These are phyloP conservation scores for Leptodactylus fuscus DNA, from an alignment of 2,113 vertebrate species.

Conservation along the genomic window DNA sequence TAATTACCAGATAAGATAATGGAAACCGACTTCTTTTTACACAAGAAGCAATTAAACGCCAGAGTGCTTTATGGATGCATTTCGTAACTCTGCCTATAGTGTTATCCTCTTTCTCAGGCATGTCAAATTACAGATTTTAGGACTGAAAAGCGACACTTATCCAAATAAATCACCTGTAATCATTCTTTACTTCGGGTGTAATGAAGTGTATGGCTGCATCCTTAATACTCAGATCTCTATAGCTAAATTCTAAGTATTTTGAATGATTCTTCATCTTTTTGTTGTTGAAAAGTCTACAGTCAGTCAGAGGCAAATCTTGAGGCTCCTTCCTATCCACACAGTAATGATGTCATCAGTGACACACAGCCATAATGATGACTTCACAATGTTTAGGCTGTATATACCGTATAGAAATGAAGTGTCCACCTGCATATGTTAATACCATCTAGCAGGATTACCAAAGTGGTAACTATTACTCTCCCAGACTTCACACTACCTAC, in stretches of 20 bases:
- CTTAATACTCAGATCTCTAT: background rate
- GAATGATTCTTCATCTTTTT: too few species aligned
- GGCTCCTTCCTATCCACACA: too few species aligned
- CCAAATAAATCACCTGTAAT: background rate
- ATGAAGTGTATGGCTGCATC: background rate
- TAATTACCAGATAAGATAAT: constrained; percentile 49
- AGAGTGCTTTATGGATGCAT: constrained; percentile 19
- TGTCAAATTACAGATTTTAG: constrained; percentile 1
- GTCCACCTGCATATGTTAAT: background rate
- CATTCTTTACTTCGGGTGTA: background rate
- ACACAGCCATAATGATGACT: background rate
- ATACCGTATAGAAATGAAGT: background rate
- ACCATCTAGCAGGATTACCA: background rate
- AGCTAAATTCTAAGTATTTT: background rate
- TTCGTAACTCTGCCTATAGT: background rate
- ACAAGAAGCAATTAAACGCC: constrained; percentile 38
- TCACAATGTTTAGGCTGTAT: background rate
- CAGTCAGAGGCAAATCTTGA: too few species aligned
- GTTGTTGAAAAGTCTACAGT: background rate
- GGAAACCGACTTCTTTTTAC: constrained; percentile 29
- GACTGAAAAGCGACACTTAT: background rate
- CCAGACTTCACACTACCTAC: too few species aligned
- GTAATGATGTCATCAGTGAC: too few species aligned
- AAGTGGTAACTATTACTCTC: too few species aligned
- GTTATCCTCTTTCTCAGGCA: constrained; percentile 6